Percentiles rank a stretch among this genome's conserved stretches.
Conservation (phyloP, 2,888 invertebrate species). For the Orthosia cruda region DNA sequence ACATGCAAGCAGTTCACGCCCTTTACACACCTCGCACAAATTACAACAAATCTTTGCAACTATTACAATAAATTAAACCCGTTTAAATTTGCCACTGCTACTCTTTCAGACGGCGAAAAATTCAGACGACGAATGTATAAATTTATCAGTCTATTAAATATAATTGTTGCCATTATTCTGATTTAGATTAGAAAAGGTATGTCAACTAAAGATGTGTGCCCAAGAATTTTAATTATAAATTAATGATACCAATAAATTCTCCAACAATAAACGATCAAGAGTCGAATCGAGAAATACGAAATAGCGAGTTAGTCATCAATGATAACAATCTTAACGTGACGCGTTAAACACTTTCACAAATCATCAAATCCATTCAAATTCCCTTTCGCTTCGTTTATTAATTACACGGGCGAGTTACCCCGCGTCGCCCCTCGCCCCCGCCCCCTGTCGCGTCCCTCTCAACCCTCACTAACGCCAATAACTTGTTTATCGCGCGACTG, state of each 20-base stretch:
- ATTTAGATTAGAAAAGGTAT: slow-evolving; percentile 30
- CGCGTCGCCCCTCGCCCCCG: slow-evolving; percentile 55
- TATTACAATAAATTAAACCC: slow-evolving; percentile 21
- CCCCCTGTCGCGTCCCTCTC: slow-evolving; percentile 58
- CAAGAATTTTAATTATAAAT: slow-evolving; percentile 59
- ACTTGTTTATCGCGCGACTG: slow-evolving; percentile 88
- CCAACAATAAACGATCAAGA: slow-evolving; percentile 10
- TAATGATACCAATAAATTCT: slow-evolving; percentile 52
- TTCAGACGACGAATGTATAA: slow-evolving; percentile 10
- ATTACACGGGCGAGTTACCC: slow-evolving; percentile 83
- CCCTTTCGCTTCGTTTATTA: slow-evolving; percentile 86
- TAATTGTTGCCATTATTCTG: slow-evolving; percentile 50
- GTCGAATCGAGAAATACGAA: slow-evolving; percentile 24
- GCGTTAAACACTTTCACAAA: slow-evolving; percentile 79
- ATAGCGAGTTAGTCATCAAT: slow-evolving; percentile 51
- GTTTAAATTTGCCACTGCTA: slow-evolving; percentile 18
- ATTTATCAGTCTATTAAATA: slow-evolving; percentile 40
- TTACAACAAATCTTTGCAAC: slow-evolving; percentile 26
- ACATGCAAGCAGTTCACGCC: slow-evolving; percentile 67
- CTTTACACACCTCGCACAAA: slow-evolving; percentile 49
- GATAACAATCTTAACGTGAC: slow-evolving; percentile 63
- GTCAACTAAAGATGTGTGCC: slow-evolving; percentile 32
- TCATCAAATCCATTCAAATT: slow-evolving; percentile 83
- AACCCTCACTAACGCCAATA: slow-evolving; percentile 83
- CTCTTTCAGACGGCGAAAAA: slow-evolving; percentile 10